phyloP scores from a whole-genome alignment of 2,888 invertebrate genomes.

The Parochlus steinenii region DNA sequence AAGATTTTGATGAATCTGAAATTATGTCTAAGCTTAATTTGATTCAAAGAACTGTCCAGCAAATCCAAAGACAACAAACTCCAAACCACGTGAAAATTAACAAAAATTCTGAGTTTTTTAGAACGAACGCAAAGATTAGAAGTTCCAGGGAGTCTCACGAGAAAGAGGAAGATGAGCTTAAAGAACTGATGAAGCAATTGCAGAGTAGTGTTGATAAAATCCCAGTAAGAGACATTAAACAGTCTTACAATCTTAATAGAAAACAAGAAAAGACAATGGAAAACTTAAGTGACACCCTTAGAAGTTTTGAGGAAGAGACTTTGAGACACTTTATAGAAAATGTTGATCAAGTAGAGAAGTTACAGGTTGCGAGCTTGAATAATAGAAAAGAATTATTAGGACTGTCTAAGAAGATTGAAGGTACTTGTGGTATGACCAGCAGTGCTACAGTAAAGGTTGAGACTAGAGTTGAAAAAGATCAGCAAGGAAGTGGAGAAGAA shows the following conservation, averaged over 20 bases:
- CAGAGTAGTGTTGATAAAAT: constrained; percentile 14
- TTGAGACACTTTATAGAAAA: constrained; percentile 18
- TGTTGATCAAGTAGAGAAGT: constrained; percentile 16
- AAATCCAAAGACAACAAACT: too few species aligned
- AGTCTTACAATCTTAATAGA: constrained; percentile 20
- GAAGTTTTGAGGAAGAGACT: constrained; percentile 22
- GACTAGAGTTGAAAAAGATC: constrained; percentile 17
- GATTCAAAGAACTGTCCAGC: constrained; percentile 5
- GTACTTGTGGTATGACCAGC: too few species aligned
- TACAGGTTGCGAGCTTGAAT: too few species aligned
- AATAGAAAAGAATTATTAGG: too few species aligned
- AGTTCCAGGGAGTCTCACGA: not conserved
- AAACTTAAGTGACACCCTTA: constrained; percentile 21
- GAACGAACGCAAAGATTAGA: not conserved
- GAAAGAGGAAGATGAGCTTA: constrained; percentile 9
- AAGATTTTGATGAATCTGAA: constrained; percentile 10
- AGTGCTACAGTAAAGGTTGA: constrained; percentile 19
- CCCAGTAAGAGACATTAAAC: constrained; percentile 18
- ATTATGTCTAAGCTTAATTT: constrained; percentile 3
- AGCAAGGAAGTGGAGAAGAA: not conserved
- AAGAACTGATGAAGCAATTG: constrained; percentile 11
- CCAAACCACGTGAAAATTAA: constrained; percentile 13
- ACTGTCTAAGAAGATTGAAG: too few species aligned
- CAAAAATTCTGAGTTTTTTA: constrained; percentile 12
- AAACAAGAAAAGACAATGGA: constrained; percentile 22